Conservation (phyloP, 1,140 invertebrate species). For the Drosophila navojoa region DNA sequence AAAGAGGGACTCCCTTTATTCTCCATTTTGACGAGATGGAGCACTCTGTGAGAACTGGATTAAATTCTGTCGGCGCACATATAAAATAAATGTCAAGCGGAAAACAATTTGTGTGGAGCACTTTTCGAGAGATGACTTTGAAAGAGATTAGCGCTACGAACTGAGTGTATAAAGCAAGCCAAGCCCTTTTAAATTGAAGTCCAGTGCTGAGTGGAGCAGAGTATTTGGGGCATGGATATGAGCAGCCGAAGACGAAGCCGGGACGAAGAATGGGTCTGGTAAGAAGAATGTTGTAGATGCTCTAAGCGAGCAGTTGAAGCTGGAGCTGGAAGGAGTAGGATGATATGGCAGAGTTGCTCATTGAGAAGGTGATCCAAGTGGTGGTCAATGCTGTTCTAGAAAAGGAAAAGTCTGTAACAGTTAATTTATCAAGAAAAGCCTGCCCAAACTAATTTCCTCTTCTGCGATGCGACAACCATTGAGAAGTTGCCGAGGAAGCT, state of each 20-base stretch:
- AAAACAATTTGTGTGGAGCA: slow-evolving; percentile 3
- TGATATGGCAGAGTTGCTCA: neutral
- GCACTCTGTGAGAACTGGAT: neutral
- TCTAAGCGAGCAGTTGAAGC: neutral
- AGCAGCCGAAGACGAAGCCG: neutral
- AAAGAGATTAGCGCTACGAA: slow-evolving; percentile 13
- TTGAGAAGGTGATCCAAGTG: too few relatives aligned
- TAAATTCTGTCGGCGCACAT: neutral
- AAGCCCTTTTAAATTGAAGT: too few relatives aligned
- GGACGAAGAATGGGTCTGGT: neutral
- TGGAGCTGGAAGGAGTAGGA: neutral
- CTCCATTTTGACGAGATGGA: slow-evolving; percentile 5
- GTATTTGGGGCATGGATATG: neutral
- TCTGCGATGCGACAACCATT: neutral
- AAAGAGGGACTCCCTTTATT: slow-evolving; percentile 1
- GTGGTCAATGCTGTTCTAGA: too few relatives aligned
- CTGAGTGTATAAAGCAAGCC: too few relatives aligned
- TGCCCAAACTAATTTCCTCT: too few relatives aligned
- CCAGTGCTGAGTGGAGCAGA: neutral
- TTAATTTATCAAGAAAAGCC: too few relatives aligned
- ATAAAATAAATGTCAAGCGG: neutral
- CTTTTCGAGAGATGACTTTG: neutral
- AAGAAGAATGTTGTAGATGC: slow-evolving; percentile 12
- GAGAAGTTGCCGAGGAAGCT: slow-evolving; percentile 10
- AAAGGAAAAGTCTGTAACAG: slow-evolving; percentile 16